Evolutionary conservation across 2,113 vertebrate genomes (phyloP), one percentile per base, ranked within the genome.

Genomic region (Ageneiosus marmoratus): DNA sequence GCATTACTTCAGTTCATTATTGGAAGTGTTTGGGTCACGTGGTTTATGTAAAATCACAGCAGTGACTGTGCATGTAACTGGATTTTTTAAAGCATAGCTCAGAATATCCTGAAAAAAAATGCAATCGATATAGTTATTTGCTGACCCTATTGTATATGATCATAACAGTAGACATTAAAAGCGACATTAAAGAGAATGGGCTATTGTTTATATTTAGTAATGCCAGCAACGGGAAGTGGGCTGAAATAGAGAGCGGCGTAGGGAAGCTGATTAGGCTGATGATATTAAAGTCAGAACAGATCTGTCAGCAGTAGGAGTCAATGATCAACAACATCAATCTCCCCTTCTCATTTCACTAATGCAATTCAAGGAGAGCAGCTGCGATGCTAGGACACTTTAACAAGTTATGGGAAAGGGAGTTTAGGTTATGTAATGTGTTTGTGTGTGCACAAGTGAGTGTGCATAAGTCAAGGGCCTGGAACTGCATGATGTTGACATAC

Each of bases 321-420:
- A 50, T 58, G 44, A 41, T 65, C 3, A 53, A 46, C 67, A 67
- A 84, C 83, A 84, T 82, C 83, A 75, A 87, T 82, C 83, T 75
- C 41, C 41, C 48, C 46, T 76, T 60, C 80, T 87, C 83, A 82
- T 87, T 82, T 82, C 86, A 87, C 83, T 87, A 85, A 87, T 87
- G 80, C 86, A 83, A 81, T 77, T 75, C 67, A 78, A 81, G 78
- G 78, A 84, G 82, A 86, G 34, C 72, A 83, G 78, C 74, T 67
- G 85, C 70, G 70, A 63, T 32, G 81, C 60, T 32, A 44, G 86
- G 41, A 79, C 80, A 18, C 29, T 37, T 58, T 76, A 87, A 84
- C 72, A 65, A 73, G 83, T 32, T 62, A 63, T 44, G 73, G 55
- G 69, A 84, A 84, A 9, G 1, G 58, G 74, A 51, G 34, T 65